Percentiles rank a stretch among this genome's conserved stretches.
Conservation (phyloP, 1,140 invertebrate species). For the Steinernema khuongi region DNA sequence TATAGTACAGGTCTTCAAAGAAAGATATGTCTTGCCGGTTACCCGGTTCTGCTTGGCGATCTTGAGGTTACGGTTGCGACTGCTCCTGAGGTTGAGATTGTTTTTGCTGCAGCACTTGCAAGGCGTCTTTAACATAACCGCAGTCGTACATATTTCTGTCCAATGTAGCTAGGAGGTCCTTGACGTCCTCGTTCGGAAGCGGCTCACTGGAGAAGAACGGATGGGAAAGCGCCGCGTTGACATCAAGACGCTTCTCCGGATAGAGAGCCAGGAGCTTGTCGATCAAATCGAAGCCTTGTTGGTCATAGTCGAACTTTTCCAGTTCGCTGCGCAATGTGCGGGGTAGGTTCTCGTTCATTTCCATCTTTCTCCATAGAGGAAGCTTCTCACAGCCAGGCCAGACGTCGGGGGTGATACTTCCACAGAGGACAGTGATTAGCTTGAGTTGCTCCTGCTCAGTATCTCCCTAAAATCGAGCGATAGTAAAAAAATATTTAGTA, state of each 20-base stretch:
- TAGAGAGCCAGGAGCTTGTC: constrained; percentile 86
- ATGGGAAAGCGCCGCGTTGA: constrained; percentile 87
- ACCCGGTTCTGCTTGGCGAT: no score
- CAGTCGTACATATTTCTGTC: constrained; percentile 48
- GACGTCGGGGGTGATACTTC: constrained; percentile 79
- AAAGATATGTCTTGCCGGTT: no score
- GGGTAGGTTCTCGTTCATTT: constrained; percentile 82
- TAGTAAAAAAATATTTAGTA: not conserved
- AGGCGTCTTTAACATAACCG: constrained; percentile 49
- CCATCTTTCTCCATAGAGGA: constrained; percentile 83
- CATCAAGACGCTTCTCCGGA: constrained; percentile 80
- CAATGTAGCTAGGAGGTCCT: constrained; percentile 44
- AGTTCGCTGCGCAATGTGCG: constrained; percentile 67
- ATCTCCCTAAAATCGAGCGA: constrained; percentile 68
- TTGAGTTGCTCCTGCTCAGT: constrained; percentile 92
- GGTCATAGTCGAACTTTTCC: not conserved
- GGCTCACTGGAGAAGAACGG: constrained; percentile 98
- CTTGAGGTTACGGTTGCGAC: no score
- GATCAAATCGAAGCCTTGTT: constrained; percentile 67
- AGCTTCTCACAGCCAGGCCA: constrained; percentile 91
- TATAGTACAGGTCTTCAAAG: no score
- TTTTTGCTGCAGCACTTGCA: constrained; percentile 18
- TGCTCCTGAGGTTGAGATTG: not conserved
- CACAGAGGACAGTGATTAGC: constrained; percentile 89
- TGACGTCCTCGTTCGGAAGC: constrained; percentile 67